A percentile compares a stretch with the other conserved stretches of the same genome.
Conservation (phyloP, 1,140 invertebrate species). For the Probaryconus sp. region DNA sequence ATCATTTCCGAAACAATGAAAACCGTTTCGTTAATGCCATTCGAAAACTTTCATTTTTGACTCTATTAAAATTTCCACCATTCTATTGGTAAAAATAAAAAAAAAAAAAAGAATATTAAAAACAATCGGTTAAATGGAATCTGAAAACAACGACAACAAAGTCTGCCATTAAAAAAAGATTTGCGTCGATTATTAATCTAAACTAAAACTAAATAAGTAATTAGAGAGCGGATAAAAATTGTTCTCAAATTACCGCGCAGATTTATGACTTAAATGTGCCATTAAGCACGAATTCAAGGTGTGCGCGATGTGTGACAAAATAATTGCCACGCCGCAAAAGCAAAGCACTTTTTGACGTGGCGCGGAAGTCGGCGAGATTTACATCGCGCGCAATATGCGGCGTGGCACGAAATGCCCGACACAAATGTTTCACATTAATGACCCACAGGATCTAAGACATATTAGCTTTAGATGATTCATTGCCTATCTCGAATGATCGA, state of each 20-base stretch:
- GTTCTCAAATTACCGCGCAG: not conserved
- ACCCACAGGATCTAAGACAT: not conserved
- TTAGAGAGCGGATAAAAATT: slow-evolving; percentile 18
- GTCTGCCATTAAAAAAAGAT: slow-evolving; percentile 31
- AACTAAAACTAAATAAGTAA: slow-evolving; percentile 48
- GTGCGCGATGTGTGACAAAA: slow-evolving; percentile 49
- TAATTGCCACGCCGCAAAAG: slow-evolving; percentile 45
- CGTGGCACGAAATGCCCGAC: slow-evolving; percentile 26
- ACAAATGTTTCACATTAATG: slow-evolving; percentile 12
- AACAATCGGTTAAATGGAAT: too few species aligned
- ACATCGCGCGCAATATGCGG: slow-evolving; percentile 26
- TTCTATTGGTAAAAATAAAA: too few species aligned
- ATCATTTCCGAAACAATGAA: too few species aligned
- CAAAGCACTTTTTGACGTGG: slow-evolving; percentile 36
- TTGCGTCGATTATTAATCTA: slow-evolving; percentile 22
- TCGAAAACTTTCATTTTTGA: too few species aligned
- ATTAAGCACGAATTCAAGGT: slow-evolving; percentile 44
- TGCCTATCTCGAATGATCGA: too few species aligned
- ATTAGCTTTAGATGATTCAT: too few species aligned
- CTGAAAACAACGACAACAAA: too few species aligned
- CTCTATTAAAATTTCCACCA: too few species aligned
- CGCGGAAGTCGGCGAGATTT: slow-evolving; percentile 43
- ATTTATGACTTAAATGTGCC: slow-evolving; percentile 51
- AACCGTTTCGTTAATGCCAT: too few species aligned
- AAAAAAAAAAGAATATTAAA: too few species aligned